These are phyloP conservation scores for Vanessa atalanta DNA, from an alignment of 1,140 invertebrate genomes.

Conservation along the genomic window DNA sequence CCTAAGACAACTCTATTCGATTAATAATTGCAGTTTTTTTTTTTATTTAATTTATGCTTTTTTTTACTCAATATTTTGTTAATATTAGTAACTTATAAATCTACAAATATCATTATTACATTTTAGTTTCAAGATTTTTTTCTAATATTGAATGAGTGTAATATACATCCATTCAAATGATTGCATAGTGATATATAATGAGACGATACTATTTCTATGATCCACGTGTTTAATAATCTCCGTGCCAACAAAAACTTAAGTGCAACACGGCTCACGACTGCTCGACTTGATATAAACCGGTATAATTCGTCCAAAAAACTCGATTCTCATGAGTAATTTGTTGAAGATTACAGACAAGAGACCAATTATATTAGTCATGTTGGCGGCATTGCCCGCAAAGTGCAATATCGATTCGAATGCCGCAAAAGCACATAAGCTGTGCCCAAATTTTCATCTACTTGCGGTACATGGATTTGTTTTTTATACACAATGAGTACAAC, in stretches of 20 bases:
- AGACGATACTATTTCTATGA: slow-evolving; percentile 27
- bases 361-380: slow-evolving; percentile 70
- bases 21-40: neutral
- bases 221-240: slow-evolving; percentile 41
- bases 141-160: neutral
- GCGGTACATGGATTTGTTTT: slow-evolving; percentile 57
- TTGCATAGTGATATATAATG: slow-evolving; percentile 1
- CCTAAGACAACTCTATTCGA: neutral
- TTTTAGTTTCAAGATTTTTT: neutral
- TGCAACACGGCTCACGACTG: slow-evolving; percentile 42
- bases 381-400: slow-evolving; percentile 58
- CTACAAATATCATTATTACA: too few species aligned
- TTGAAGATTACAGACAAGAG: slow-evolving; percentile 63
- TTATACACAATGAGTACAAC: slow-evolving; percentile 52
- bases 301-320: slow-evolving; percentile 58
- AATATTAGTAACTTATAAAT: too few species aligned
- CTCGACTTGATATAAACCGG: slow-evolving; percentile 20
- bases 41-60: neutral
- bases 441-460: slow-evolving; percentile 49
- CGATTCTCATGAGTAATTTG: slow-evolving; percentile 59
- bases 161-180: neutral
- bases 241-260: slow-evolving; percentile 38
- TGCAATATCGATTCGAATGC: slow-evolving; percentile 53
- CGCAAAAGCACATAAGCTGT: slow-evolving; percentile 4
- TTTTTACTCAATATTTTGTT: too few species aligned